Conservation (phyloP, 2,797 vertebrate species). For the Lepilemur septentrionalis region DNA sequence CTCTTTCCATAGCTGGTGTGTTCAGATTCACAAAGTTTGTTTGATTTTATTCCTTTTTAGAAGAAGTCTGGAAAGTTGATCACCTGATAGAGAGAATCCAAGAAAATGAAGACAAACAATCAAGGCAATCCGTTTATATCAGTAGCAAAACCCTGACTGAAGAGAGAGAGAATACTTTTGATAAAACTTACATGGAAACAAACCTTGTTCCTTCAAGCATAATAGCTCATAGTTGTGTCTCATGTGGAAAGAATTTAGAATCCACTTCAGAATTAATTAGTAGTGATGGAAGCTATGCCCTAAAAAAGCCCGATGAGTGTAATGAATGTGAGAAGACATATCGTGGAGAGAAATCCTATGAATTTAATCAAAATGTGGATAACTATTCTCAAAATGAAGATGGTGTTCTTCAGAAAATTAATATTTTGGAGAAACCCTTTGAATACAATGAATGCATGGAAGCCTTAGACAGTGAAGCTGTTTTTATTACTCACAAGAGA, state of each 20-base stretch:
- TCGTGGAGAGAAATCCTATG: neutral
- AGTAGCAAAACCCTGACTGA: neutral
- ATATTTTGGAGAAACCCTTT: constrained; percentile 70
- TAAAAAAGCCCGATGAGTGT: constrained; percentile 9
- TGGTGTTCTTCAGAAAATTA: constrained; percentile 48
- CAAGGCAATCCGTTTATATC: neutral
- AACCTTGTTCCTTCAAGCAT: neutral
- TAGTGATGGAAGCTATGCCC: constrained; percentile 68
- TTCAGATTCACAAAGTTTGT: constrained; percentile 33
- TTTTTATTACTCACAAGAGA: constrained; percentile 61
- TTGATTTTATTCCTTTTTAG: constrained; percentile 49
- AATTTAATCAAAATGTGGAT: neutral
- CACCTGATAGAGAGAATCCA: constrained; percentile 3
- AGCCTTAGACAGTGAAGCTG: constrained; percentile 48
- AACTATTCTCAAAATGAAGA: constrained; percentile 24
- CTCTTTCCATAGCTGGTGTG: neutral
- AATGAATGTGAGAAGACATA: constrained; percentile 4
- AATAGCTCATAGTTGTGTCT: constrained; percentile 37
- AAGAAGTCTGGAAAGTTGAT: constrained; percentile 12
- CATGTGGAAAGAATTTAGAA: constrained; percentile 58
- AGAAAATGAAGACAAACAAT: neutral
- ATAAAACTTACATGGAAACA: neutral
- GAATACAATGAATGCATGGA: constrained; percentile 63
- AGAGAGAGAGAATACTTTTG: neutral
- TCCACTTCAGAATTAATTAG: constrained; percentile 63